Evolutionary conservation across 2,888 invertebrate genomes (phyloP).

Genomic region (Eupithecia subumbrata): DNA sequence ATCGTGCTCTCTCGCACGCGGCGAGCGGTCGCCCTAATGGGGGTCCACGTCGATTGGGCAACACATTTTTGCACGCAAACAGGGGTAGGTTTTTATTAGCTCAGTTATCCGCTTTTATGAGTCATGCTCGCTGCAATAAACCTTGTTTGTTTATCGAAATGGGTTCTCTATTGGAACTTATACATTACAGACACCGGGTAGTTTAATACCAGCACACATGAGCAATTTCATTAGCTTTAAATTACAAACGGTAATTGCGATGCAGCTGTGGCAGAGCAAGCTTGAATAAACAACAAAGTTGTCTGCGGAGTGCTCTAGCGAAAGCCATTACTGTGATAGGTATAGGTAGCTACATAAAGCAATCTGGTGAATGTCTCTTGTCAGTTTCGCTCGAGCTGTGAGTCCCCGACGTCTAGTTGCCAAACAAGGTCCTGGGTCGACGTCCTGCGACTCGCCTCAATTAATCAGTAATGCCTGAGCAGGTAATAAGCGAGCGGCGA

Average conservation of each 20-base stretch:
- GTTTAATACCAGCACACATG: neutral
- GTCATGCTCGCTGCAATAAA: slow-evolving; percentile 69
- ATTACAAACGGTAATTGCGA: slow-evolving; percentile 12
- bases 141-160: slow-evolving; percentile 55
- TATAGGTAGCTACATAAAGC: slow-evolving; percentile 47
- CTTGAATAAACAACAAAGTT: slow-evolving; percentile 29
- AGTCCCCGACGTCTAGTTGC: slow-evolving; percentile 57
- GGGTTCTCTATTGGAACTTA: slow-evolving; percentile 61
- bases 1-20: slow-evolving; percentile 43
- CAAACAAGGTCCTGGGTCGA: slow-evolving; percentile 56
- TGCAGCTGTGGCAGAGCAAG: slow-evolving; percentile 14
- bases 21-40: slow-evolving; percentile 57
- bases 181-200: slow-evolving; percentile 54
- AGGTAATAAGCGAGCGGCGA: slow-evolving; percentile 53
- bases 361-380: slow-evolving; percentile 55
- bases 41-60: slow-evolving; percentile 59
- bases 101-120: slow-evolving; percentile 72
- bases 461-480: slow-evolving; percentile 56
- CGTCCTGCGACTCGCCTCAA: slow-evolving; percentile 58
- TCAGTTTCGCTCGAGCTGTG: slow-evolving; percentile 50
- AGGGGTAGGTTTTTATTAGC: slow-evolving; percentile 67
- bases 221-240: slow-evolving; percentile 22
- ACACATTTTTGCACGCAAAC: slow-evolving; percentile 60
- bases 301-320: slow-evolving; percentile 17
- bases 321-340: slow-evolving; percentile 36